phyloP scores from a whole-genome alignment of 2,888 invertebrate species.

The Agrotis puta region DNA sequence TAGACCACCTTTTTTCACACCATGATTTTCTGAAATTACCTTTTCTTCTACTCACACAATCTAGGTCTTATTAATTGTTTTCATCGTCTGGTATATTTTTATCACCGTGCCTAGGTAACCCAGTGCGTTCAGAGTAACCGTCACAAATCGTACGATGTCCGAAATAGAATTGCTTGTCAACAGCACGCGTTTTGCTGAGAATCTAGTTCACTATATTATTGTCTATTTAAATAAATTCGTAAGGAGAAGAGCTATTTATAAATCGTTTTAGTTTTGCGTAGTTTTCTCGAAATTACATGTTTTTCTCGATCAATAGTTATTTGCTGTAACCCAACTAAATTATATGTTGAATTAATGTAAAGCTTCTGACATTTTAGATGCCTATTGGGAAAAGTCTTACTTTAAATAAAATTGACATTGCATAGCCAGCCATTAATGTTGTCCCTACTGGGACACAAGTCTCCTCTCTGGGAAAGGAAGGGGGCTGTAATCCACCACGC shows the following conservation, averaged over 20 bases:
- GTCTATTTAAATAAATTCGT: not conserved
- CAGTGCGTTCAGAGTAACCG: not conserved
- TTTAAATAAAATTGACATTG: no score
- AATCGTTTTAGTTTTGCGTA: not conserved
- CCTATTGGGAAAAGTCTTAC: no score
- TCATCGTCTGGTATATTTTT: conserved; percentile 23
- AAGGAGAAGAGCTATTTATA: conserved; percentile 2
- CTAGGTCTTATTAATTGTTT: conserved; percentile 1
- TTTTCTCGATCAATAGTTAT: not conserved
- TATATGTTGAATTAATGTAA: not conserved
- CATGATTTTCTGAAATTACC: no score
- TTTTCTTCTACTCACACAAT: not conserved
- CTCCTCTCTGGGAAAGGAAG: no score
- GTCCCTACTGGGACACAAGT: no score
- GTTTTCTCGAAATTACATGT: not conserved
- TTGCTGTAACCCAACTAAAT: not conserved
- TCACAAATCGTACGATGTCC: conserved; percentile 20
- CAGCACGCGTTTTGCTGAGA: conserved; percentile 24
- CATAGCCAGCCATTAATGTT: no score
- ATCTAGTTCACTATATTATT: conserved; percentile 36
- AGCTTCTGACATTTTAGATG: no score
- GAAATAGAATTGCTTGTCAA: conserved; percentile 45
- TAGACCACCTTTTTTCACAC: no score
- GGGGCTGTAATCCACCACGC: no score
- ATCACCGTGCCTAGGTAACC: conserved; percentile 14